Conservation (phyloP, 2,888 invertebrate species). For the Chloromyia formosa region DNA sequence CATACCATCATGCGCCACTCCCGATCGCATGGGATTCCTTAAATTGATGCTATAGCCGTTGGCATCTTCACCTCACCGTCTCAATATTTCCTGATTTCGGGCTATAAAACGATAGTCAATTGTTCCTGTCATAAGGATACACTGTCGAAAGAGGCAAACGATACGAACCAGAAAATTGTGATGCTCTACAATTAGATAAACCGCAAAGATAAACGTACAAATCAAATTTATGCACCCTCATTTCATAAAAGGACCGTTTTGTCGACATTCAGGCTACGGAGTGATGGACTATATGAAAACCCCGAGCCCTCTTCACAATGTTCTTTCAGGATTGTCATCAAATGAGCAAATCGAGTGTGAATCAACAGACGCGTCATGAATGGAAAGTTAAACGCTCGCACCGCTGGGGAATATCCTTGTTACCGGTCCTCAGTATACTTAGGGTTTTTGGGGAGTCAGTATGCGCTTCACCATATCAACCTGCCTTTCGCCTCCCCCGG, state of each 20-base stretch:
- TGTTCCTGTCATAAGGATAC: constrained; percentile 28
- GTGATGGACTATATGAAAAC: constrained; percentile 17
- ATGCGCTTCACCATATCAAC: not conserved
- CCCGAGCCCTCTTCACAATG: constrained; percentile 14
- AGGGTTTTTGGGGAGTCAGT: not conserved
- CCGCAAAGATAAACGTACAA: constrained; percentile 61
- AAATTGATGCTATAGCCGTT: constrained; percentile 23
- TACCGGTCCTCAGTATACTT: not conserved
- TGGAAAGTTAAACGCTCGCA: constrained; percentile 55
- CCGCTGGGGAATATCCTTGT: constrained; percentile 39
- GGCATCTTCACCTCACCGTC: constrained; percentile 26
- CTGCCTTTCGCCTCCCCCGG: not conserved
- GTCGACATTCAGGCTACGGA: not conserved
- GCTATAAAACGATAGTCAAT: constrained; percentile 28
- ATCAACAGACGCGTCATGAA: constrained; percentile 64
- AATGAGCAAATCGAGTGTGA: constrained; percentile 65
- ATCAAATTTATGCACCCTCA: constrained; percentile 64
- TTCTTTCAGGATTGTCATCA: constrained; percentile 58
- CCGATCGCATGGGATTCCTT: not conserved
- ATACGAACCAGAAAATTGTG: constrained; percentile 19
- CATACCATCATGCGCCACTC: not conserved
- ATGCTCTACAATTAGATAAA: constrained; percentile 61
- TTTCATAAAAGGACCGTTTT: constrained; percentile 43
- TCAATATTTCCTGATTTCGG: constrained; percentile 37
- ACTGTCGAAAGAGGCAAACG: not conserved